Conservation (phyloP, 53 echinoderm and acorn worm genomes). For the Astropecten irregularis region DNA sequence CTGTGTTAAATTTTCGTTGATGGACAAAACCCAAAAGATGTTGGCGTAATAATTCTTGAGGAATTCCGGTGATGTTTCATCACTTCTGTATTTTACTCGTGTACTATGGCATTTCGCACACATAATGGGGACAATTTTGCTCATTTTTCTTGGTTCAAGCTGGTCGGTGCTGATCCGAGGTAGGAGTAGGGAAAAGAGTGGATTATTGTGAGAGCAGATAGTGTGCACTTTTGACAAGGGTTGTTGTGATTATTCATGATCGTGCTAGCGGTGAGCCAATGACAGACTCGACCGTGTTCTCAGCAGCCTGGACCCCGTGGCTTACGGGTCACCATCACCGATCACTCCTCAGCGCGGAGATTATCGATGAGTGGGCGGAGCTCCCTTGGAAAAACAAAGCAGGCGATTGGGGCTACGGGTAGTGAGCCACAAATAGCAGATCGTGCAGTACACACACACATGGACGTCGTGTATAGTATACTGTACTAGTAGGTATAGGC, state of each 20-base stretch:
- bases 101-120: background rate
- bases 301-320: constrained; percentile 11
- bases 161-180: too few relatives aligned
- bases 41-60: background rate
- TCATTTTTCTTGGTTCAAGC: too few relatives aligned
- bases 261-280: constrained; percentile 6
- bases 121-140: too few relatives aligned
- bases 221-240: constrained; percentile 14
- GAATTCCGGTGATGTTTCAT: constrained; percentile 30
- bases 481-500: background rate
- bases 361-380: constrained; percentile 47
- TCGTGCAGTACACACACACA: background rate
- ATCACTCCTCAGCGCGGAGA: constrained; percentile 38
- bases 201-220: background rate
- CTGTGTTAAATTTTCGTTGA: constrained; percentile 18
- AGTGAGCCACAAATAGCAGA: constrained; percentile 22
- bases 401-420: constrained; percentile 47
- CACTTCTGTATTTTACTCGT: background rate
- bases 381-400: constrained; percentile 54
- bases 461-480: background rate
- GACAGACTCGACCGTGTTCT: background rate
- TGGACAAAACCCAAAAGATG: background rate
- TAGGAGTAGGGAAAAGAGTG: background rate
- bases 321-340: constrained; percentile 28
- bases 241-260: constrained; percentile 44